Evolutionary conservation across 2,113 vertebrate species (phyloP).

Genomic region (Chionomys nivalis): DNA sequence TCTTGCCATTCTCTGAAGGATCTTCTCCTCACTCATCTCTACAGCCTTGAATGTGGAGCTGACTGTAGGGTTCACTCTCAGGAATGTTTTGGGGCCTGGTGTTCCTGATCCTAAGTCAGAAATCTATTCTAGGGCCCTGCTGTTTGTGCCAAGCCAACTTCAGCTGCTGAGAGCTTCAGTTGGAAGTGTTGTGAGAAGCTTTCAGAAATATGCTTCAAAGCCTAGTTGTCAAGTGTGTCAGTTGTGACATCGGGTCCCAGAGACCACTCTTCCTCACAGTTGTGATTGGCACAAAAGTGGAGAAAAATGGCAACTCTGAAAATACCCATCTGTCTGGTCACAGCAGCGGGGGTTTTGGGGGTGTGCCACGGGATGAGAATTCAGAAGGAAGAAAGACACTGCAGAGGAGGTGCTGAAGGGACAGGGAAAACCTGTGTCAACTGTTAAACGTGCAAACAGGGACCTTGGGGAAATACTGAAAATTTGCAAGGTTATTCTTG

Average conservation of each 20-base stretch:
- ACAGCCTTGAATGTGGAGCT: neutral
- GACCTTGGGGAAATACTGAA: neutral
- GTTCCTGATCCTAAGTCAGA: neutral
- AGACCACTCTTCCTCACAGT: neutral
- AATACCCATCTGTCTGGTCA: neutral
- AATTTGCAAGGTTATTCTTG: neutral
- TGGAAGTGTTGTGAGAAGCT: neutral
- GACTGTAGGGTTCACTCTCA: conserved; percentile 2
- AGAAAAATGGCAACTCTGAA: neutral
- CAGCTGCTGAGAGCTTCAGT: neutral
- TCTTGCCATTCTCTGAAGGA: neutral
- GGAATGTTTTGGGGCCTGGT: neutral
- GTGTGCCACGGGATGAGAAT: neutral
- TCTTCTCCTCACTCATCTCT: neutral
- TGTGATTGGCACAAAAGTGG: neutral
- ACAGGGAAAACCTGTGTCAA: neutral
- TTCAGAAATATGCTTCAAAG: conserved; percentile 37
- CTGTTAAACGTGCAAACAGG: neutral
- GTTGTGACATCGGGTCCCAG: neutral
- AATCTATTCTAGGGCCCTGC: neutral
- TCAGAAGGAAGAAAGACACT: neutral
- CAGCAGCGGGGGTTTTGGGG: neutral
- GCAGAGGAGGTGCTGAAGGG: neutral
- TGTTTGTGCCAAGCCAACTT: neutral
- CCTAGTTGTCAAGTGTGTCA: neutral